Evolutionary conservation across 2,888 invertebrate genomes (phyloP), one percentile per base, ranked within the genome.

Genomic region (Mesorhabditis spiculigera): DNA sequence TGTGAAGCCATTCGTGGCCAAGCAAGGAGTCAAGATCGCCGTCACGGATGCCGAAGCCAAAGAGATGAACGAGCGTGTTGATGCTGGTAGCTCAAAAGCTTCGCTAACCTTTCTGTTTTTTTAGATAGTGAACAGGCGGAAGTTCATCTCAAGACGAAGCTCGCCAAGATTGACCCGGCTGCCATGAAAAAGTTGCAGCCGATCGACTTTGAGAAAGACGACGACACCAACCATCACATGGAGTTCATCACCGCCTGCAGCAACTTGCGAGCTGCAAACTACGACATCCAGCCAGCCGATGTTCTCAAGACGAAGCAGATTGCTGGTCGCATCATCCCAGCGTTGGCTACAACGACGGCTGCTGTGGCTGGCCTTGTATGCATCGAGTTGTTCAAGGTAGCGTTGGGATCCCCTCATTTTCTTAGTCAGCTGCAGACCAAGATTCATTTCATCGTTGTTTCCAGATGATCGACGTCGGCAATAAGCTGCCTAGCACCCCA

Each of bases 261-360:
- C 0, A 99, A 99, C 88, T 89, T 95, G 28, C 91, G 98, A 74
- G 98, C 98, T 4, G 91, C 93, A 66, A 99, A 99, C 88, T 99
- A 99, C 88, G 92, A 91, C 87, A 99, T 99, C 82, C 90, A 93
- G 5, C 91, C 92, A 10, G 97, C 97, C 0, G 97, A 99, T 88
- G 90, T 94, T 66, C 95, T 94, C 87, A 95, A 95, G 87, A 89
- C 89, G 73, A 93, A 93, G 86, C 87, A 92, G 70, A 98, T 98
- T 86, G 97, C 97, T 68, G 97, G 97, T 67, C 94, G 95, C 88
- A 99, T 99, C 86, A 99, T 99, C 82, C 98, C 98, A 0, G 98
- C 98, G 5, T 97, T 99, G 80, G 98, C 98, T 5, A 99, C 98
- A 5, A 96, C 98, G 4, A 99, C 98, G 0, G 94, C 96, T 0